Evolutionary conservation across 2,113 vertebrate genomes (phyloP).

Genomic region (Neotragus moschatus): DNA sequence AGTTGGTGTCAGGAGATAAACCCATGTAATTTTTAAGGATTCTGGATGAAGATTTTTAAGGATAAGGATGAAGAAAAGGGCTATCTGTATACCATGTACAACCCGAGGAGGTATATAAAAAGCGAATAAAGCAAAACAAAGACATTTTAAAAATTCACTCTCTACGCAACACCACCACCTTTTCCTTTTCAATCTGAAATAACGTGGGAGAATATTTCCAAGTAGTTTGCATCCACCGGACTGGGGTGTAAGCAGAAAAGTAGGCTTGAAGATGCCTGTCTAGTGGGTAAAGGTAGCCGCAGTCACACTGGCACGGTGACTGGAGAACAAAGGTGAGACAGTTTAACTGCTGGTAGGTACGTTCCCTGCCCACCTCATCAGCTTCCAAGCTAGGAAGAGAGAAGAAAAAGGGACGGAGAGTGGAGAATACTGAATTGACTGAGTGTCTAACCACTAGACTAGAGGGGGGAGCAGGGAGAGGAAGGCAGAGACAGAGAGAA

Average conservation of each 20-base stretch:
- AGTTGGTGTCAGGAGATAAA: neutral
- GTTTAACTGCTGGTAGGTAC: neutral
- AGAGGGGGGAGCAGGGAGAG: neutral
- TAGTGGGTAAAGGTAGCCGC: neutral
- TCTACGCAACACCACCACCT: rapidly evolving
- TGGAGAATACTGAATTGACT: neutral
- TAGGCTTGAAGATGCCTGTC: neutral
- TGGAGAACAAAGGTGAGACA: neutral
- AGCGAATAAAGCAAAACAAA: neutral
- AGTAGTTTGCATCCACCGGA: neutral
- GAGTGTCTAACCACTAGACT: neutral
- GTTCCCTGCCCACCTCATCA: neutral
- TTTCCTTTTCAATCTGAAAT: neutral
- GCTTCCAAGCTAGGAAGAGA: neutral
- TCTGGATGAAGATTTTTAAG: too few relatives aligned
- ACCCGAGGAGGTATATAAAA: neutral
- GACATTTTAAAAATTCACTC: neutral
- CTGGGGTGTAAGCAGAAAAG: neutral
- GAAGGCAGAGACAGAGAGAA: neutral
- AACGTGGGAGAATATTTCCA: neutral
- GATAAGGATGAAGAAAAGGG: neutral
- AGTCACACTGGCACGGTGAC: neutral
- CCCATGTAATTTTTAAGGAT: neutral
- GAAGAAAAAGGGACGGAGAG: neutral
- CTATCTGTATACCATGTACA: neutral